Base-by-base conservation (phyloP, 2,113 vertebrate species). In the Galemys pyrenaicus region DNA sequence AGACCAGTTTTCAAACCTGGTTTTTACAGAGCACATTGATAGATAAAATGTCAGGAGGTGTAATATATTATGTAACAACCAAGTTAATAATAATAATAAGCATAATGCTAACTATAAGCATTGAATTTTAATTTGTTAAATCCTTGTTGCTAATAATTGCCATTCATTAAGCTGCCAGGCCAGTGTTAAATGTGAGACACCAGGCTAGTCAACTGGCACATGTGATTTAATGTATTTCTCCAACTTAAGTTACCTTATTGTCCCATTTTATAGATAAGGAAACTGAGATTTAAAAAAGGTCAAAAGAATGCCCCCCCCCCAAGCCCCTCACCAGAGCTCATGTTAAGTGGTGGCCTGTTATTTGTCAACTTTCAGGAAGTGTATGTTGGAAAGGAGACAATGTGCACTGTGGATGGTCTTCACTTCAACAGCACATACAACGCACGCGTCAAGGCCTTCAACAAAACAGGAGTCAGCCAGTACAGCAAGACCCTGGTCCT, bases 401-500 rank as follows among this genome's bases (percentile, higher is more conserved):
- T 99, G 98, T 99, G 99, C 98, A 99, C 99, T 0, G 99, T 99
- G 98, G 99, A 99, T 0, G 99, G 99, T 15, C 99, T 99, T 83
- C 99, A 99, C 98, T 99, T 99, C 98, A 99, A 99, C 98, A 99
- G 99, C 98, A 99, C 99, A 0, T 99, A 99, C 97, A 99, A 98
- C 22, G 99, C 99, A 11, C 99, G 99, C 0, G 99, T 99, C 96
- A 99, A 99, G 97, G 99, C 99, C 96, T 99, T 99, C 97, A 99
- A 99, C 97, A 99, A 98, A 96, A 98, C 99, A 0, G 99, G 99
- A 67, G 99, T 99, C 87, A 99, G 99, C 96, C 99, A 98, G 10
- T 99, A 99, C 98, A 99, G 99, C 99, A 99, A 99, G 99, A 99
- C 99, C 0, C 97, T 99, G 97, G 98, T 99, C 82, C 99, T 99